Evolutionary conservation across 2,888 invertebrate genomes (phyloP), one percentile per base, ranked within the genome.

Genomic region (Hirtodrosophila confusa): DNA sequence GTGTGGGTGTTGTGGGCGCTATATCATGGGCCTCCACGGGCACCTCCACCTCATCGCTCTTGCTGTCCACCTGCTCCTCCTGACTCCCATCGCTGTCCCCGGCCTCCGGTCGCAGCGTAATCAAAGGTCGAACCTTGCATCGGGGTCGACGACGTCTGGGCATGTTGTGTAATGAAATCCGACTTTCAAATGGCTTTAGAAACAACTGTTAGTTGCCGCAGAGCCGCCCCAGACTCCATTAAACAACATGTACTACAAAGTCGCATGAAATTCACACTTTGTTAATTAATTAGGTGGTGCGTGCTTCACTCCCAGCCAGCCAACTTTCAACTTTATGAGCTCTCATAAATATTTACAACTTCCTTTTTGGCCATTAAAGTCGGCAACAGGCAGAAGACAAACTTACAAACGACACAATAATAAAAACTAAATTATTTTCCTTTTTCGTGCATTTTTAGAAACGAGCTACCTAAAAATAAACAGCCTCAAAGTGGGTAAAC

Each of bases 261-360:
- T 58, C 6, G 27, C 4, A 45, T 29, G 50, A 40, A 53, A 60
- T 80, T 80, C 78, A 77, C 86, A 83, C 86, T 73, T 75, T 78
- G 57, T 69, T 69, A 75, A 86, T 86, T 84, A 80, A 86, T 86
- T 78, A 47, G 68, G 39, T 73, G 83, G 56, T 78, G 79, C 68
- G 31, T 45, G 50, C 53, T 24, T 39, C 49, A 23, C 4, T 39
- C 36, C 57, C 33, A 43, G 39, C 33, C 40, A 48, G 41, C 37
- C 36, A 78, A 69, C 72, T 71, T 65, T 54, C 57, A 53, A 49
- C 58, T 80, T 78, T 78, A 75, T 82, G 82, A 17, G 47, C 36
- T 29, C 40, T 12, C 82, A 75, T 84, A 80, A 80, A 86, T 78
- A 78, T 80, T 82, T 75, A 82, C 82, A 86, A 65, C 86, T 86